Evolutionary conservation across 2,888 invertebrate genomes (phyloP).

Genomic region (Eupithecia dodoneata): DNA sequence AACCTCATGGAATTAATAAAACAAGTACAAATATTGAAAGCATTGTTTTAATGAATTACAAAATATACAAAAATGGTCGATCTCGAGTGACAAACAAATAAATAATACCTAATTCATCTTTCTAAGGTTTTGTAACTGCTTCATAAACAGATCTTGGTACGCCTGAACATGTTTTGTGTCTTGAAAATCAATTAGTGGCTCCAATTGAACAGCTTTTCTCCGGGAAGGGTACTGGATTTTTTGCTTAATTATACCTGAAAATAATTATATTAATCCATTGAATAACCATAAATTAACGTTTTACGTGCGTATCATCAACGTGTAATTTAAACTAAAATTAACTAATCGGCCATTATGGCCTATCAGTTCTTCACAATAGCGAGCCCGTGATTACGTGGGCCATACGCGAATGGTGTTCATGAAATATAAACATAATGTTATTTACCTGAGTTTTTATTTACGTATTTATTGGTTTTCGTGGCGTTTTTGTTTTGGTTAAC

Average conservation of each 20-base stretch:
- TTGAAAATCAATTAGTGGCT: constrained; percentile 51
- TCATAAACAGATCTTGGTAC: constrained; percentile 58
- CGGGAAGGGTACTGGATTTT: constrained; percentile 2
- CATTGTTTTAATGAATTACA: constrained; percentile 23
- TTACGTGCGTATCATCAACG: too few relatives aligned
- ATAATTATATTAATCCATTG: background rate
- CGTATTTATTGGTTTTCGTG: constrained; percentile 6
- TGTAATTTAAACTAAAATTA: too few relatives aligned
- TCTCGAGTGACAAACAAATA: constrained; percentile 22
- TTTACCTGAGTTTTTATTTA: background rate
- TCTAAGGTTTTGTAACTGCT: constrained; percentile 61
- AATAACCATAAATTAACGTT: background rate
- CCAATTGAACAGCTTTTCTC: constrained; percentile 27
- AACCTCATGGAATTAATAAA: background rate
- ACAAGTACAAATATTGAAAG: background rate
- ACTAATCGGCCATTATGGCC: background rate
- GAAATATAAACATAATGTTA: background rate
- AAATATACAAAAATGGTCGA: constrained; percentile 39
- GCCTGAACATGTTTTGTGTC: constrained; percentile 40
- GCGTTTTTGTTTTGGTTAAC: constrained; percentile 48
- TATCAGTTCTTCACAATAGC: background rate
- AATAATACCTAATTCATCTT: constrained; percentile 46
- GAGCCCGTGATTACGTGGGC: background rate
- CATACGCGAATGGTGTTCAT: background rate
- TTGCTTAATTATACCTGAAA: constrained; percentile 12